phyloP scores from a whole-genome alignment of 1,140 invertebrate species.

The Pararge aegeria region DNA sequence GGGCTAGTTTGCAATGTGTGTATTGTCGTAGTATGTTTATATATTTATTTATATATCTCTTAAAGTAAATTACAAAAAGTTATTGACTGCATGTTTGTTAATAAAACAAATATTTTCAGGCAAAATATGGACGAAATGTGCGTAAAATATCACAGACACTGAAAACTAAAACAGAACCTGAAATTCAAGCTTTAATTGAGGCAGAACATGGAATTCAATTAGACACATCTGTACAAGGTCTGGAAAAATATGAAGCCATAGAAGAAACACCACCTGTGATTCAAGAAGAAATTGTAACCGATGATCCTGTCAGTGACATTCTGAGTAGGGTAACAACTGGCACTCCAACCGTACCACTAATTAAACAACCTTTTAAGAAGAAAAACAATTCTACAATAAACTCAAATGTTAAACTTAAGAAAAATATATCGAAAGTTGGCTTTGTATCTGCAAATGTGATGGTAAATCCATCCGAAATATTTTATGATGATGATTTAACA shows the following conservation, averaged over 20 bases:
- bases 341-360: slow-evolving; percentile 65
- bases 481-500: slow-evolving; percentile 58
- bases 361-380: slow-evolving; percentile 43
- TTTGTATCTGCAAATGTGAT: background rate
- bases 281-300: slow-evolving; percentile 66
- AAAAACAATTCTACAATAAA: slow-evolving; percentile 41
- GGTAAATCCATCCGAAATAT: slow-evolving; percentile 52
- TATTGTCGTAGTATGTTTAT: too few species aligned
- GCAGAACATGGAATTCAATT: slow-evolving; percentile 69
- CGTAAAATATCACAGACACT: slow-evolving; percentile 83
- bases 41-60: too few species aligned
- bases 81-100: too few species aligned
- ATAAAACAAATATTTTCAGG: slow-evolving; percentile 55
- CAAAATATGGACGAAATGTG: slow-evolving; percentile 83
- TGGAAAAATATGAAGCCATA: slow-evolving; percentile 40
- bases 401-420: slow-evolving; percentile 9
- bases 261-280: slow-evolving; percentile 47
- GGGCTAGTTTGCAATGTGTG: too few species aligned
- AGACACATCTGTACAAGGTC: slow-evolving; percentile 43
- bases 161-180: slow-evolving; percentile 81
- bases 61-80: too few species aligned
- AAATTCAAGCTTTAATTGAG: slow-evolving; percentile 80
- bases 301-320: slow-evolving; percentile 77
- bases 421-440: background rate
- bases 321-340: slow-evolving; percentile 78